A percentile compares a stretch with the other conserved stretches of the same genome.
Conservation (phyloP, 2,113 vertebrate species). For the Silurus asotus region DNA sequence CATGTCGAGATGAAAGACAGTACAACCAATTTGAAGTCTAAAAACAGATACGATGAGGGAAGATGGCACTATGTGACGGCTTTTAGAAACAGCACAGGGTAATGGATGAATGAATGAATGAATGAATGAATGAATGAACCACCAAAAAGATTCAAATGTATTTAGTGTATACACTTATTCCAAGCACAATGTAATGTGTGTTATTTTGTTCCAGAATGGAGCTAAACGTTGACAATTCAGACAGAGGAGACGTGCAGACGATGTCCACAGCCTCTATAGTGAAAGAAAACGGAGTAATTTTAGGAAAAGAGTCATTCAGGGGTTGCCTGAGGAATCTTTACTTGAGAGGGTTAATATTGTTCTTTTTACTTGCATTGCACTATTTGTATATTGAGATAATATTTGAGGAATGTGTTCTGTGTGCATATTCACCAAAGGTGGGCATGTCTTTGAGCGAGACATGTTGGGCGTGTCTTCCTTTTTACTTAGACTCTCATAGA, state of each 20-base stretch:
- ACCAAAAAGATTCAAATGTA: not conserved
- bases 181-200: not conserved
- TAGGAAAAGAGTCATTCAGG: conserved; percentile 75
- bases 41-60: conserved; percentile 75
- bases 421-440: not conserved
- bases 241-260: conserved; percentile 22
- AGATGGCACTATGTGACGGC: conserved; percentile 79
- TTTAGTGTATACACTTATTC: not conserved
- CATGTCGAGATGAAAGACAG: conserved; percentile 66
- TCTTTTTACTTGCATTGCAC: not conserved
- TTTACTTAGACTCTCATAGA: not conserved
- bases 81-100: conserved; percentile 66
- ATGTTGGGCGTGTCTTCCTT: not conserved
- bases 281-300: conserved; percentile 51
- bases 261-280: not conserved
- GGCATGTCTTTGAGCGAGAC: not conserved
- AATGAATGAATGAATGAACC: conserved; percentile 47
- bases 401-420: not conserved
- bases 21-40: conserved; percentile 65
- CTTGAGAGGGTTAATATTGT: conserved; percentile 71
- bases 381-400: not conserved
- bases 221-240: conserved; percentile 59
- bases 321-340: conserved; percentile 84
- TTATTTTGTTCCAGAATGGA: conserved; percentile 56
- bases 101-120: conserved; percentile 60